These are phyloP conservation scores for Axea sp. DNA, from an alignment of 2,888 invertebrate species.

Conservation along the genomic window DNA sequence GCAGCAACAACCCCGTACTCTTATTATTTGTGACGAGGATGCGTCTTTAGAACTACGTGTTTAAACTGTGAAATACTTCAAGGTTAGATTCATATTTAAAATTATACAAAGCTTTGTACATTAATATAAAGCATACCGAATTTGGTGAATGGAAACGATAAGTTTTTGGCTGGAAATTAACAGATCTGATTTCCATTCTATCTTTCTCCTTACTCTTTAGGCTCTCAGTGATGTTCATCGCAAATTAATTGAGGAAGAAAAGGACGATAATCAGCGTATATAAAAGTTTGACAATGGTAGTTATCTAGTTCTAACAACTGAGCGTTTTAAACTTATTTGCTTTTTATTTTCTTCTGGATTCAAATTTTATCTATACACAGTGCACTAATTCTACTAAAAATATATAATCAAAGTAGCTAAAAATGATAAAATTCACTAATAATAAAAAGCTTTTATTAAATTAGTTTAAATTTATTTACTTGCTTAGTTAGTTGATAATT, in stretches of 20 bases:
- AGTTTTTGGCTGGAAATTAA: conserved; percentile 4
- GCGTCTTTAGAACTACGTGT: conserved; percentile 98
- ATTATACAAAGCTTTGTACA: not conserved
- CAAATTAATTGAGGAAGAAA: conserved; percentile 86
- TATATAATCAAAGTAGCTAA: too few species aligned
- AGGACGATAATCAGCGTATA: conserved; percentile 28
- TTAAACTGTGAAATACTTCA: conserved; percentile 99
- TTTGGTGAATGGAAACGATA: conserved; percentile 13
- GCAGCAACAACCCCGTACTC: too few species aligned
- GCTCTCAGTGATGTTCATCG: conserved; percentile 92
- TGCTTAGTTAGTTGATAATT: too few species aligned
- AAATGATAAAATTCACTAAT: too few species aligned
- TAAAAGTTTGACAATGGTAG: conserved; percentile 64
- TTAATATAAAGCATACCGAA: not conserved
- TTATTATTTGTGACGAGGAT: too few species aligned
- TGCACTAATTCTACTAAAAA: too few species aligned
- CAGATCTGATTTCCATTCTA: conserved; percentile 23
- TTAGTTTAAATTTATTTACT: too few species aligned
- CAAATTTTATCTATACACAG: too few species aligned
- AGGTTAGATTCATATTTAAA: conserved; percentile 84
- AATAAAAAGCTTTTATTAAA: too few species aligned
- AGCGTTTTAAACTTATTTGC: too few species aligned
- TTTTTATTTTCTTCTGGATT: not conserved
- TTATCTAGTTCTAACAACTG: conserved; percentile 22
- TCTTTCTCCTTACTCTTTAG: conserved; percentile 79